Base-by-base conservation (phyloP, 2,888 invertebrate species). In the Andrena fulva region DNA sequence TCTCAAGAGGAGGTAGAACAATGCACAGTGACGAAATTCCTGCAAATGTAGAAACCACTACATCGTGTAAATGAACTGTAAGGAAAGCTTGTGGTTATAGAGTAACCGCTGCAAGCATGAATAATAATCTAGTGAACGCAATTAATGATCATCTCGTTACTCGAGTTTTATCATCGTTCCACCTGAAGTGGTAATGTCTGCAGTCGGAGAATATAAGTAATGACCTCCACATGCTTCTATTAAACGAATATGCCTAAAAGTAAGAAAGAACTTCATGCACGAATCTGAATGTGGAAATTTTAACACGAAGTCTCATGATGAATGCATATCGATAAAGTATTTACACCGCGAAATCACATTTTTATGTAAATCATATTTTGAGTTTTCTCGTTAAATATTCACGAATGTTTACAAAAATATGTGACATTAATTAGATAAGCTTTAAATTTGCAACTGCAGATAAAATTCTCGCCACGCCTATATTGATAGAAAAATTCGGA, bases 101-200 rank as follows among this genome's bases (percentile, higher is more conserved):
- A 0, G 7, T 60, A 60, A 29, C 31, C 31, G 8, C 2, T 24
- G 24, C 24, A 35, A 59, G 20, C 12, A 42, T 12, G 69, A 59
- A 59, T 35, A 69, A 33, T 69, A 20, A 35, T 69, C 20, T n/a
- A 10, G 3, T 12, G 12, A 8, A 24, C 27, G 54, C 24, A 27
- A 69, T 69, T 69, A 69, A 24, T 27, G 69, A 69, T 69, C 24
- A 35, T 29, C 68, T 24, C 31, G 31, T 33, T 31, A 68, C 50
- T 56, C 16, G 12, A 69, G 35, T 59, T 56, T 42, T 56, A 59
- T 69, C 68, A 31, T 52, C 54, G 16, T 54, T 54, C 56, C 56
- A 35, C 54, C n/a, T 48, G 24, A 56, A 56, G 56, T 54, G 56
- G 33, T 24, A 59, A 35, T 35, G 12, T 56, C 35, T 42, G 24